Conservation (phyloP, 2,797 vertebrate species). For the Bovichtus variegatus region DNA sequence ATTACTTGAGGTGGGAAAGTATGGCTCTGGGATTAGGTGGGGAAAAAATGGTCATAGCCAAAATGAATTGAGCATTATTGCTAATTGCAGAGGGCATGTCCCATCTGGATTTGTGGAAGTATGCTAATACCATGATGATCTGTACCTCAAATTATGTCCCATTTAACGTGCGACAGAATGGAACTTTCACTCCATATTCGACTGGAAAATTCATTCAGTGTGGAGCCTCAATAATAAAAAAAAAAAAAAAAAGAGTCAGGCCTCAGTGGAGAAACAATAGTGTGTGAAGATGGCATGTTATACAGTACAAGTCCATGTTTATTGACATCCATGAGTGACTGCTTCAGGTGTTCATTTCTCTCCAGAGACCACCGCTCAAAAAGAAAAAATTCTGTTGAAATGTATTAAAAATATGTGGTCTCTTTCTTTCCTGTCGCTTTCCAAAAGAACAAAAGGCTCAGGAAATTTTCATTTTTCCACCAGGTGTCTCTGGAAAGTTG, state of each 20-base stretch:
- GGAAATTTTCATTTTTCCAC: constrained; percentile 58
- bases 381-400: constrained; percentile 35
- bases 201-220: constrained; percentile 72
- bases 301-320: constrained; percentile 48
- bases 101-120: constrained; percentile 62
- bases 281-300: constrained; percentile 44
- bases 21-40: constrained; percentile 51
- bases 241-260: constrained; percentile 37
- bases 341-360: constrained; percentile 70
- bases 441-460: constrained; percentile 46
- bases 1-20: constrained; percentile 57
- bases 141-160: constrained; percentile 71
- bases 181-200: constrained; percentile 61
- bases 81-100: constrained; percentile 66
- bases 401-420: constrained; percentile 56
- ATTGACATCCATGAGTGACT: constrained; percentile 69
- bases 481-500: constrained; percentile 59
- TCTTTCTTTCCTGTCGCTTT: constrained; percentile 40
- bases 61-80: constrained; percentile 60
- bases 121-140: constrained; percentile 70
- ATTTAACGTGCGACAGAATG: constrained; percentile 68
- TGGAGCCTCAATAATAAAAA: constrained; percentile 47
- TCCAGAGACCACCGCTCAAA: constrained; percentile 46
- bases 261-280: constrained; percentile 62
- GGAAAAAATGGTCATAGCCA: constrained; percentile 26